phyloP scores from a whole-genome alignment of 2,797 vertebrate genomes.

The Crocodylus rhombifer region DNA sequence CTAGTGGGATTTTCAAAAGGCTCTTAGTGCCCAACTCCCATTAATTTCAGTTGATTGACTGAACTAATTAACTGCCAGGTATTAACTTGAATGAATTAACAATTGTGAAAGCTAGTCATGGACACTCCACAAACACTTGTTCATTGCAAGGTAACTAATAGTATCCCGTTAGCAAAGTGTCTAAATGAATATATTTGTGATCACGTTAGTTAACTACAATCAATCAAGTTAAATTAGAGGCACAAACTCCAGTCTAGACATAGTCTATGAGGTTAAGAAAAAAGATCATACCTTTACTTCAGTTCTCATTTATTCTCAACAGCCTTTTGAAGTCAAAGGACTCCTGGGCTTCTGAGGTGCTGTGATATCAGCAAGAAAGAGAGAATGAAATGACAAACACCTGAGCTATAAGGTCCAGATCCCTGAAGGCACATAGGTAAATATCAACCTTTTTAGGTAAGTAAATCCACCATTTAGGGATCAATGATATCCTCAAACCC shows the following conservation, averaged over 20 bases:
- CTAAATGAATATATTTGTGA: background rate
- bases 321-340: background rate
- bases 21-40: accelerated
- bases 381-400: background rate
- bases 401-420: background rate
- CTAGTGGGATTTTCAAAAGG: background rate
- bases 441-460: background rate
- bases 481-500: background rate
- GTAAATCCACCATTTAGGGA: no score
- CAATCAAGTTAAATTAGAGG: background rate
- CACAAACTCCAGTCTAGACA: background rate
- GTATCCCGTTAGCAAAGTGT: background rate
- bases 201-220: background rate
- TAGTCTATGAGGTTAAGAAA: background rate
- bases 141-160: accelerated
- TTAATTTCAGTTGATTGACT: background rate
- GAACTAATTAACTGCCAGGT: background rate
- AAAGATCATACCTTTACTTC: background rate
- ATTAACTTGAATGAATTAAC: background rate
- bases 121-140: background rate
- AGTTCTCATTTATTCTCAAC: no score
- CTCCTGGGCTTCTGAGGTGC: background rate
- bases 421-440: background rate
- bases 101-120: accelerated
- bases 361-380: background rate